A percentile compares a stretch with the other conserved stretches of the same genome.
Evolutionary conservation across 2,113 vertebrate species (phyloP).

Genomic region (Turnix velox): DNA sequence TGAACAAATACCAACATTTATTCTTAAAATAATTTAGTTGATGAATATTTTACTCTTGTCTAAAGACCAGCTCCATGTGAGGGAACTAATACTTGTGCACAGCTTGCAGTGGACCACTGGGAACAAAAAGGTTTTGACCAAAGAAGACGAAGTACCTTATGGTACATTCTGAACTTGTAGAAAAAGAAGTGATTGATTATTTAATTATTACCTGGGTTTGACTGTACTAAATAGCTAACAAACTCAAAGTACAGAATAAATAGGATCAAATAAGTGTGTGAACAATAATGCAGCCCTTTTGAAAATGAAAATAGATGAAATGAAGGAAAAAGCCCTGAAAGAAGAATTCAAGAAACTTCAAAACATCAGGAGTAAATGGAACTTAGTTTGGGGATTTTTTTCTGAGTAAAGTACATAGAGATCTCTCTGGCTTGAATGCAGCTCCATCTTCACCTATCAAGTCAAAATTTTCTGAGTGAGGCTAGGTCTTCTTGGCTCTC

Average conservation of each 20-base stretch:
- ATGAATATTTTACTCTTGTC: slow-evolving; percentile 39
- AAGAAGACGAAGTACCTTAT: not conserved
- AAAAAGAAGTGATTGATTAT: not conserved
- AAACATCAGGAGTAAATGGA: not conserved
- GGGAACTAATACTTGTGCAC: not conserved
- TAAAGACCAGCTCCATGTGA: not conserved
- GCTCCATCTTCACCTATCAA: not conserved
- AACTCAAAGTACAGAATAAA: not conserved
- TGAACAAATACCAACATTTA: slow-evolving; percentile 57
- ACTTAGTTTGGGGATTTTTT: not conserved
- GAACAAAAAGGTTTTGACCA: too few species aligned
- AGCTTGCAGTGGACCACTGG: too few species aligned
- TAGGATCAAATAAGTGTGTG: not conserved
- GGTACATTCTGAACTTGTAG: not conserved
- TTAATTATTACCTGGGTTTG: not conserved
- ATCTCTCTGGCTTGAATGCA: not conserved
- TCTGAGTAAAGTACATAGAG: not conserved
- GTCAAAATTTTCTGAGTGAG: not conserved
- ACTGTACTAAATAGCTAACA: not conserved
- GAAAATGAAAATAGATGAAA: not conserved
- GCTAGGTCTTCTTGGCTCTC: not conserved
- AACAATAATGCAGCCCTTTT: not conserved
- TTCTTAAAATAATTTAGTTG: slow-evolving; percentile 51
- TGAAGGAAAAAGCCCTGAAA: not conserved
- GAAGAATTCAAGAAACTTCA: not conserved